These are phyloP conservation scores for Ceraclea dissimilis DNA, from an alignment of 2,888 invertebrate species.

Conservation along the genomic window DNA sequence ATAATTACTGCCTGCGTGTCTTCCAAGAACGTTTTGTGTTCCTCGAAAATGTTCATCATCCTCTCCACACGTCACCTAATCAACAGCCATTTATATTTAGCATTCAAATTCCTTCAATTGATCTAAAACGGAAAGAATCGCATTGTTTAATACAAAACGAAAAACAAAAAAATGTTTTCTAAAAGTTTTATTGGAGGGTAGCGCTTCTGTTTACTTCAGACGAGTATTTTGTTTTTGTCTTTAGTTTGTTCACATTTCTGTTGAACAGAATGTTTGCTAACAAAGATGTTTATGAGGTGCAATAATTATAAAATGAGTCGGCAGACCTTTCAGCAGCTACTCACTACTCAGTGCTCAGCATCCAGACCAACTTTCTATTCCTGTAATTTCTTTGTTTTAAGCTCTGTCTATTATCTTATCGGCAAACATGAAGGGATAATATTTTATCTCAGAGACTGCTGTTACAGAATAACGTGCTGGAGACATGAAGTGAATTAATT, in stretches of 20 bases:
- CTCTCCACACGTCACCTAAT: constrained; percentile 19
- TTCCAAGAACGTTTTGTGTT: constrained; percentile 20
- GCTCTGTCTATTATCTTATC: constrained; percentile 3
- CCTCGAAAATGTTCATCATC: constrained; percentile 20
- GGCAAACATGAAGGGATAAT: neutral
- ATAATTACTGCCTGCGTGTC: constrained; percentile 6
- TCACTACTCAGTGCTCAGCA: no score
- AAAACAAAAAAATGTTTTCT: neutral
- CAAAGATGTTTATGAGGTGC: constrained; percentile 19
- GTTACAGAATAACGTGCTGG: no score
- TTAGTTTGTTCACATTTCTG: neutral
- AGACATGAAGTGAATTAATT: no score
- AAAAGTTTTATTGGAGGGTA: neutral
- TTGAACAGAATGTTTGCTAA: constrained; percentile 3
- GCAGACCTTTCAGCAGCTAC: constrained; percentile 9
- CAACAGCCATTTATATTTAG: neutral
- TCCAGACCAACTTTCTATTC: constrained; percentile 18
- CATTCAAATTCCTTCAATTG: neutral
- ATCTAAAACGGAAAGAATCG: neutral
- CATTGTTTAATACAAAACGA: neutral
- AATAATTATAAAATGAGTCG: constrained; percentile 22
- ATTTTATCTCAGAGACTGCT: no score
- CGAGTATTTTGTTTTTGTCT: neutral
- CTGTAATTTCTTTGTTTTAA: constrained; percentile 9
- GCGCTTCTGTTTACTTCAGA: neutral